Conservation (phyloP, 2,888 invertebrate species). For the Pseudoips prasinana region DNA sequence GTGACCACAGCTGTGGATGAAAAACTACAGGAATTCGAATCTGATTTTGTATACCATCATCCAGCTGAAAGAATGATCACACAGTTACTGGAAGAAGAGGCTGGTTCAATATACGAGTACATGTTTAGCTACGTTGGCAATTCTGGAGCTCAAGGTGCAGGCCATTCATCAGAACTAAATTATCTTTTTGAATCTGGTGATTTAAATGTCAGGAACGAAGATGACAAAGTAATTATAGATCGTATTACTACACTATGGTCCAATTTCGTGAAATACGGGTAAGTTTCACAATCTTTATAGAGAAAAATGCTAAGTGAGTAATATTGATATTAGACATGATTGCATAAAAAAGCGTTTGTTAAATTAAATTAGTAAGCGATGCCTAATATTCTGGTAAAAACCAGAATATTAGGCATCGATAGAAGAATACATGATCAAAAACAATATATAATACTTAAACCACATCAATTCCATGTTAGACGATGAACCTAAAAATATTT, state of each 20-base stretch:
- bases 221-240: constrained; percentile 50
- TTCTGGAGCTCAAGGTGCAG: constrained; percentile 41
- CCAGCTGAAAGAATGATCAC: constrained; percentile 58
- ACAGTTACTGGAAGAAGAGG: constrained; percentile 53
- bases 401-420: no score
- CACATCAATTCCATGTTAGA: no score
- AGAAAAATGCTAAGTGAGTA: no score
- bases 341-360: no score
- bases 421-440: no score
- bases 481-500: no score
- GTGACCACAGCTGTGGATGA: constrained; percentile 42
- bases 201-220: constrained; percentile 30
- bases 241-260: constrained; percentile 62
- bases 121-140: constrained; percentile 58
- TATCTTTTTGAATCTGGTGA: constrained; percentile 52
- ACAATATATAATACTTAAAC: no score
- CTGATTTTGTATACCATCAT: constrained; percentile 63
- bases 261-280: constrained; percentile 73
- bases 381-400: no score
- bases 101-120: constrained; percentile 60
- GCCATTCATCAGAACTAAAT: constrained; percentile 55
- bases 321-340: no score
- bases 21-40: constrained; percentile 55
- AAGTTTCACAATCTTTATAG: no score
- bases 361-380: no score